Base-by-base conservation (phyloP, 37 sponge, comb jelly and placozoan species). In the Hexactinellida sp. region DNA sequence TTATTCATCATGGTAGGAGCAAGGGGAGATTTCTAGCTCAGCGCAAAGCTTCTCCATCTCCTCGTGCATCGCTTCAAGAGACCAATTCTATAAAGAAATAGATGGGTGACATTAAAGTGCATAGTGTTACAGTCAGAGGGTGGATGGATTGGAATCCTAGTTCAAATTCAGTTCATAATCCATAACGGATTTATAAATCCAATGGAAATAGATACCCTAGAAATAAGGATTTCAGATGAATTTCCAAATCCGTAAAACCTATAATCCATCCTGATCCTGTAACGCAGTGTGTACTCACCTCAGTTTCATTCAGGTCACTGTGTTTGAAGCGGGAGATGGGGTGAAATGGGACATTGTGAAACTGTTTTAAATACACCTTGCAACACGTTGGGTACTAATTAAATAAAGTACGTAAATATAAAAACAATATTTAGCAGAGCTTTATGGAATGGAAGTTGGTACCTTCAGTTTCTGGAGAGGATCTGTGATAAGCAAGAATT, bases 381-480 rank as follows among this genome's bases (percentile, higher is more conserved):
- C 91, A 47, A 24, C 92, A 94, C 0, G 89, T 90, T 19, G 95
- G 95, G 82, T 94, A 94, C 91, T 90, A 88, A 38, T 37, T 39
- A 34, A 38, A 32, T 21, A 3, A 89, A 55, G 13, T 28, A n/a
- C 3, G 3, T 10, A 3, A 25, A 23, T 63, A 63, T 32, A 10
- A 28, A 63, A 21, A 63, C 30, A 63, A 63, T 63, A 28, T 7
- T 10, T 32, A 63, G 76, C 3, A 63, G 3, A 63, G 25, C 30
- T 25, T 21, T 25, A 63, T 25, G 30, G 34, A 63, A 32, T 25
- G 30, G 25, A 28, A 5, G 34, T 25, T 10, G 13, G 32, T 10
- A 63, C 76, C 76, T 63, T 63, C 3, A 25, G 30, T 25, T n/a
- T n/a, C 30, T 63, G 76, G 3, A 63, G 76, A 23, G 76, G 30